Evolutionary conservation across 2,888 invertebrate species (phyloP), one percentile per base, ranked within the genome.

Genomic region (Digitonthophagus gazella): DNA sequence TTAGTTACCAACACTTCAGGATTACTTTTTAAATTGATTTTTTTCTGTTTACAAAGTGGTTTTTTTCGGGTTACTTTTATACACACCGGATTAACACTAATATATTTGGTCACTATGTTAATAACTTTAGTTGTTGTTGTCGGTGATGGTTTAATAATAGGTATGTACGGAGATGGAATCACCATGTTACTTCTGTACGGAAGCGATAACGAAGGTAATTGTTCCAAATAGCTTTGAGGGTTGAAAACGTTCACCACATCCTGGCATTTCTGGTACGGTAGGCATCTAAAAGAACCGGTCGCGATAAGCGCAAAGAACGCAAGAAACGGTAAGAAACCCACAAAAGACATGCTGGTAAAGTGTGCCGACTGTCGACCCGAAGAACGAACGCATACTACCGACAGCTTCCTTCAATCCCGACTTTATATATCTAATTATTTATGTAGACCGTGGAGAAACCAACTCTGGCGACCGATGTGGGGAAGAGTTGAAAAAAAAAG

Each of bases 1-100:
- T 81, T 81, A 15, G 80, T 80, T 3, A 82, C 75, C 57, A 81
- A 64, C 66, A 79, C 74, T 2, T 80, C 79, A 5, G 73, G 15
- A 14, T 67, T 67, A 44, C 74, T 75, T 2, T 74, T 69, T 72
- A 75, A n/a, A 6, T 5, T 44, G 18, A n/a, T 68, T 56, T 68
- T 72, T 58, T 67, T 69, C 15, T 68, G 18, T 22, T 71, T 71
- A 64, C 76, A 76, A 5, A 71, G 72, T 5, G 70, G 72, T 66
- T 75, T 76, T 55, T 71, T 74, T 15, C 79, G 78, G 18, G 72
- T 76, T 56, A 78, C 76, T 75, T 81, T 82, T 28, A 83, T 78
- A 70, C 83, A 83, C 68, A 82, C 78, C 1, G 82, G 82, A 72
- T 78, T 81, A 69, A 75, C 79, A 67, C 77, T 79, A 2, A 83